Evolutionary conservation across 92 coral and sea anemone genomes (phyloP), one percentile per base, ranked within the genome.

Genomic region (Phymanthus crucifer): DNA sequence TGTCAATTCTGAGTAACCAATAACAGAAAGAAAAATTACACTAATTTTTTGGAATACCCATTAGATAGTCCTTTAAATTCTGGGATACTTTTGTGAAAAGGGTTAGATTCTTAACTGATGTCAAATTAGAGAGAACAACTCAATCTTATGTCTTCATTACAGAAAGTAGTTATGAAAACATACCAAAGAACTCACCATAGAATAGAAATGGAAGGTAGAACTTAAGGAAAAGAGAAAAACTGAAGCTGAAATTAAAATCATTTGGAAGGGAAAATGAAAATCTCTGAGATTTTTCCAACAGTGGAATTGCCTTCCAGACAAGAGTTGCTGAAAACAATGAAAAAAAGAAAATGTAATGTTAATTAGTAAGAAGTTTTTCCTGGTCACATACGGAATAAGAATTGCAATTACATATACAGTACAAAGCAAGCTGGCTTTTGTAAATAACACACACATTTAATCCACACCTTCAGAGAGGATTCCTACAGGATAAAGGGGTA

Each of bases 401-500:
- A 48, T 12, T 8, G 14, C 6, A 47, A 48, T 48, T 0, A 1
- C 3, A 48, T 11, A 48, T 48, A 48, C 64, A 61, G 32, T 58
- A 27, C 32, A 9, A 43, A 43, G 48, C 12, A 43, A 43, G 48
- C 12, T 1, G 48, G 48, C 9, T 6, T n/a, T 26, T 1, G 11
- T 43, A 50, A 31, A 32, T 3, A 21, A 17, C 23, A 18, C 5
- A 18, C 31, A 43, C 12, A 45, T n/a, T n/a, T 43, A 54, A 54
- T 17, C 31, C 33, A 3, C 75, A 94, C 99, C 98, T 93, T 95
- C 99, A 69, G 80, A 89, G 38, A 77, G 40, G 1, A 95, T 72
- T 46, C 99, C 99, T 32, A 95, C 68, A 19, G 99, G 99, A 34
- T 93, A 95, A 6, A 95, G 84, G 29, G 98, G 98, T 71, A 95